Conservation (phyloP, 64 coral and sea anemone species). For the Trachythela sp. region DNA sequence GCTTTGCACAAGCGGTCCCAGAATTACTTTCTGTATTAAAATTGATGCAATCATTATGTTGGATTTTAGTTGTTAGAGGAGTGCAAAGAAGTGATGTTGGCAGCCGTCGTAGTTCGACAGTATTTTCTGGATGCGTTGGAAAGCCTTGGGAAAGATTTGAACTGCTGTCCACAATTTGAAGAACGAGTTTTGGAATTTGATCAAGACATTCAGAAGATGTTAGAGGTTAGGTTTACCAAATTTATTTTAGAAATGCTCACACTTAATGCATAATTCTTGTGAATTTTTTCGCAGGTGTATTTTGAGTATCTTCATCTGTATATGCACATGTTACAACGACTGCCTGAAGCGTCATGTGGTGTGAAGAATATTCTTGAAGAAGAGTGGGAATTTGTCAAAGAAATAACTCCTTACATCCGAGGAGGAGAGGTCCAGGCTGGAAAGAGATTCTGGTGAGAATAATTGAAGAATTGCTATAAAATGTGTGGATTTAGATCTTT, state of each 20-base stretch:
- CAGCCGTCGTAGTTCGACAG: constrained; percentile 80
- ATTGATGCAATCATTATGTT: neutral
- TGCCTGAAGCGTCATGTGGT: constrained; percentile 76
- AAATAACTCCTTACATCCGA: constrained; percentile 73
- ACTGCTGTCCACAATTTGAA: constrained; percentile 50
- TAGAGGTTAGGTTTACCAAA: constrained; percentile 45
- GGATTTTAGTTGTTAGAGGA: constrained; percentile 64
- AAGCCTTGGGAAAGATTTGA: constrained; percentile 41
- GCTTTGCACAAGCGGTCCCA: no score
- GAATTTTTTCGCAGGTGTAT: constrained; percentile 65
- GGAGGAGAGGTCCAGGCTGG: constrained; percentile 81
- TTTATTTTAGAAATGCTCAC: neutral
- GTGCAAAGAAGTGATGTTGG: constrained; percentile 84
- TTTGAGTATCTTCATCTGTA: constrained; percentile 93
- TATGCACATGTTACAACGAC: constrained; percentile 73
- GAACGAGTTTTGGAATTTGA: constrained; percentile 88
- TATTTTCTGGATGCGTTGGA: constrained; percentile 77
- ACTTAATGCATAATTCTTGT: no score
- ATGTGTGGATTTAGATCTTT: neutral
- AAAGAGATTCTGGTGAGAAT: constrained; percentile 81
- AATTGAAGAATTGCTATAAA: neutral
- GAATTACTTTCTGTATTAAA: neutral
- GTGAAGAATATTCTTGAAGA: constrained; percentile 87
- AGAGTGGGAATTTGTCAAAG: constrained; percentile 83
- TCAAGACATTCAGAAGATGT: constrained; percentile 75